These are phyloP conservation scores for Solenopsis invicta DNA, from an alignment of 1,140 invertebrate genomes.

Conservation along the genomic window DNA sequence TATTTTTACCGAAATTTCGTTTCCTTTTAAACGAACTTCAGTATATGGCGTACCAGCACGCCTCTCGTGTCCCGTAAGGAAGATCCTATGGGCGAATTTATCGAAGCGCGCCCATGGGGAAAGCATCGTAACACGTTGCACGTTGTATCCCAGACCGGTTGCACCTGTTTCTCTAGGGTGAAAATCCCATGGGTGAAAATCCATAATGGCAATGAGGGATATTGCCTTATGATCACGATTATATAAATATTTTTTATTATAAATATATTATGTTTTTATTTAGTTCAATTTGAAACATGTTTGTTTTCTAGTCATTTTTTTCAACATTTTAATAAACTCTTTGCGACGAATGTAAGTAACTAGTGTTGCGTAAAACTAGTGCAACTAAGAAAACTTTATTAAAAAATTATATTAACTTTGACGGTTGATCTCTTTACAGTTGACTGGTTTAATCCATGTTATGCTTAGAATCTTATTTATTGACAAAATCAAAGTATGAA, in stretches of 20 bases:
- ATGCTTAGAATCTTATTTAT: too few relatives aligned
- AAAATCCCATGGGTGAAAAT: slow-evolving; percentile 53
- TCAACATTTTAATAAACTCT: too few relatives aligned
- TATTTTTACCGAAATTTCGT: slow-evolving; percentile 36
- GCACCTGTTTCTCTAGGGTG: slow-evolving; percentile 60
- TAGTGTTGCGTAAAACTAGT: too few relatives aligned
- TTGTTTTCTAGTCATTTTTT: too few relatives aligned
- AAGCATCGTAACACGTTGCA: slow-evolving; percentile 61
- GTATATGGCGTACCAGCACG: slow-evolving; percentile 34
- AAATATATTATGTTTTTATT: background rate
- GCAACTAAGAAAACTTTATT: too few relatives aligned
- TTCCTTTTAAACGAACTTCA: slow-evolving; percentile 45
- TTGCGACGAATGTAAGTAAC: too few relatives aligned
- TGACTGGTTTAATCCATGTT: too few relatives aligned
- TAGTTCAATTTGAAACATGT: background rate
- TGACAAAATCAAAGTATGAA: too few relatives aligned
- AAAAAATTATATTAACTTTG: too few relatives aligned
- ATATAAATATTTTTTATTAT: slow-evolving; percentile 40
- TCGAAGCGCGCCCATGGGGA: slow-evolving; percentile 62
- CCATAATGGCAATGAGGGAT: slow-evolving; percentile 16
- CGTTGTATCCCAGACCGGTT: slow-evolving; percentile 64
- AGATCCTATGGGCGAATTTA: slow-evolving; percentile 67
- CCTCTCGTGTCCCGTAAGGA: slow-evolving; percentile 55
- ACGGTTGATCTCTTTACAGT: too few relatives aligned
- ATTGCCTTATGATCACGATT: slow-evolving; percentile 48